These are phyloP conservation scores for Limnephilus auricula DNA, from an alignment of 2,888 invertebrate genomes.

Conservation along the genomic window DNA sequence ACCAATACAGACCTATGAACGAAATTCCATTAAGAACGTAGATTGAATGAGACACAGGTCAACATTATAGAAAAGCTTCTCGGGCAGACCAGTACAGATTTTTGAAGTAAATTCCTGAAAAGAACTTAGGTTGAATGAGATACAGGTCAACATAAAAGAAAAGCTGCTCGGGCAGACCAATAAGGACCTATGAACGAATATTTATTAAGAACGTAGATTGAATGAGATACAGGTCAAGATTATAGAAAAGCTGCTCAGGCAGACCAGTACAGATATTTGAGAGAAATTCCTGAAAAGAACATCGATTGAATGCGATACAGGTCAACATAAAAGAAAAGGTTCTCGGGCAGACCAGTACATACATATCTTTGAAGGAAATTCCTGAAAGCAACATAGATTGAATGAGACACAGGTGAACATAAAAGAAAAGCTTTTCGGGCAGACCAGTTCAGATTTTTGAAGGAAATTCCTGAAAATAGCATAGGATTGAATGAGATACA, in stretches of 20 bases:
- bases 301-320: not conserved
- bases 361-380: slow-evolving; percentile 92
- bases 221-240: not conserved
- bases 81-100: too few species aligned
- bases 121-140: too few species aligned
- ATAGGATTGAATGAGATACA: not conserved
- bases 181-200: too few species aligned
- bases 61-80: too few species aligned
- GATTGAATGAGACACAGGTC: too few species aligned
- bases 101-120: too few species aligned
- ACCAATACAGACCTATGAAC: slow-evolving; percentile 91
- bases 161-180: too few species aligned
- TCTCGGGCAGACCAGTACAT: slow-evolving; percentile 91
- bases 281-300: too few species aligned
- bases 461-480: slow-evolving; percentile 84
- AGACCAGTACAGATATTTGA: slow-evolving; percentile 85
- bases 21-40: slow-evolving; percentile 82
- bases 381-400: slow-evolving; percentile 75
- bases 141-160: not conserved
- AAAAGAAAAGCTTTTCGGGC: slow-evolving; percentile 90
- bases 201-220: too few species aligned
- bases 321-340: slow-evolving; percentile 80
- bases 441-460: slow-evolving; percentile 90
- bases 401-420: not conserved
- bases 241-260: slow-evolving; percentile 79